A percentile compares a stretch with the other conserved stretches of the same genome.
phyloP scores from a whole-genome alignment of 2,797 vertebrate genomes.

The Mionectes olivaceus region DNA sequence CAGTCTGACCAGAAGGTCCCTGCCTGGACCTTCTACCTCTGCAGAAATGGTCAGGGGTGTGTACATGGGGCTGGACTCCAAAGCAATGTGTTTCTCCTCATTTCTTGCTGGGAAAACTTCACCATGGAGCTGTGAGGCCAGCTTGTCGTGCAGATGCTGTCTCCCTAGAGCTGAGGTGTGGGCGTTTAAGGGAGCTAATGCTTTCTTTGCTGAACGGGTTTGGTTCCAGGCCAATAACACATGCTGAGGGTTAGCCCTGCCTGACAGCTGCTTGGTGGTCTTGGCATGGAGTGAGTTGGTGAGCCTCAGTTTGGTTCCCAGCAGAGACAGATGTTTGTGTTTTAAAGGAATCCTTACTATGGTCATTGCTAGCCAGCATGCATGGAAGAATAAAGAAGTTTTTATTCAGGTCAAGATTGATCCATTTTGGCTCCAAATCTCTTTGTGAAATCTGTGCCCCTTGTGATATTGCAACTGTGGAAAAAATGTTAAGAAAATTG shows the following conservation, averaged over 20 bases:
- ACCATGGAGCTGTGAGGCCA: not conserved
- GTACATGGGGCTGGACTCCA: not conserved
- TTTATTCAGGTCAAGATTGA: not conserved
- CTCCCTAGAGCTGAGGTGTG: not conserved
- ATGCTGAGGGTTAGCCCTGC: not conserved
- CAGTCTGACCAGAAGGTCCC: not conserved
- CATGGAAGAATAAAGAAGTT: not conserved
- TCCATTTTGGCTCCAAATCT: not conserved
- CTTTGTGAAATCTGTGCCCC: not conserved
- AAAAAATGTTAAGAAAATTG: not conserved
- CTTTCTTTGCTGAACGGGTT: not conserved
- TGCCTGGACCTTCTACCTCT: not conserved
- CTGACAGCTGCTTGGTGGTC: conserved; percentile 36
- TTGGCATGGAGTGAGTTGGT: not conserved
- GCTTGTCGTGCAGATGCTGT: not conserved
- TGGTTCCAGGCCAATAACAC: not conserved
- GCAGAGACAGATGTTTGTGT: not conserved
- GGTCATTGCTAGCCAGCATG: not conserved
- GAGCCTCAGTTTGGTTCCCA: not conserved
- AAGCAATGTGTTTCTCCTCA: not conserved
- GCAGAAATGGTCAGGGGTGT: not conserved
- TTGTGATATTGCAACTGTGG: not conserved
- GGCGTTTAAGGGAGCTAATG: not conserved
- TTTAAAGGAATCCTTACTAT: not conserved
- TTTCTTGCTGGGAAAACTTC: not conserved